Evolutionary conservation across 1,140 invertebrate genomes (phyloP), one percentile per base, ranked within the genome.

Genomic region (Leptinotarsa texana): DNA sequence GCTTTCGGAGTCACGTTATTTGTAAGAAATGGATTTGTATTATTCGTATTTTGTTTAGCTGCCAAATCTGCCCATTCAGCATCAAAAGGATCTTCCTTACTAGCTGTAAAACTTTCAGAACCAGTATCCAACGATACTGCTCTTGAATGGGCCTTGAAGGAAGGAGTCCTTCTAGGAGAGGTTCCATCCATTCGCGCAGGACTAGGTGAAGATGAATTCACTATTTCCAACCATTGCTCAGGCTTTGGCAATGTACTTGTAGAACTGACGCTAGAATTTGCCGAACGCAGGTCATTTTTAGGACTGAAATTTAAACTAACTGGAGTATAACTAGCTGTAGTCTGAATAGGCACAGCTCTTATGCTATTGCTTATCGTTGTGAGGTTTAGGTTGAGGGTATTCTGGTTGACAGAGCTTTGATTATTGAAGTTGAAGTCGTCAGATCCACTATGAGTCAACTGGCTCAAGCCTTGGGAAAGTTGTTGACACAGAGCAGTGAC

Each of bases 401-500:
- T 88, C 83, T 86, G 89, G 84, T 87, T 88, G 78, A 87, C 84
- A 84, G 85, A 91, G 82, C 81, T 88, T 75, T 86, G 84, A 78
- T 86, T 88, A 78, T 89, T 88, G 68, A 88, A 88, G 74, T 88
- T 88, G 72, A 88, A 84, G 80, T 88, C 87, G 65, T 91, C 88
- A 69, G 91, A 90, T 79, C 92, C 92, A 79, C 87, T 92, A 76
- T 91, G 91, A 3, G 92, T 92, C 5, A 96, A 88, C 74, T 95
- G 87, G 47, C 92, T 92, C 18, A 97, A 87, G 18, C 94, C 95
- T 84, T 93, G 92, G 48, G 93, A 93, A 48, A 97, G 87, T 82
- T 97, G 94, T 85, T 96, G 93, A 86, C 95, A 96, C 88, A 96
- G 91, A 74, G 94, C 93, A 77, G 93, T 93, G 22, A 96, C 94